Evolutionary conservation across 35 echinoderm and acorn worm genomes (phyloP).

Genomic region (Ophiothrix spiculata): DNA sequence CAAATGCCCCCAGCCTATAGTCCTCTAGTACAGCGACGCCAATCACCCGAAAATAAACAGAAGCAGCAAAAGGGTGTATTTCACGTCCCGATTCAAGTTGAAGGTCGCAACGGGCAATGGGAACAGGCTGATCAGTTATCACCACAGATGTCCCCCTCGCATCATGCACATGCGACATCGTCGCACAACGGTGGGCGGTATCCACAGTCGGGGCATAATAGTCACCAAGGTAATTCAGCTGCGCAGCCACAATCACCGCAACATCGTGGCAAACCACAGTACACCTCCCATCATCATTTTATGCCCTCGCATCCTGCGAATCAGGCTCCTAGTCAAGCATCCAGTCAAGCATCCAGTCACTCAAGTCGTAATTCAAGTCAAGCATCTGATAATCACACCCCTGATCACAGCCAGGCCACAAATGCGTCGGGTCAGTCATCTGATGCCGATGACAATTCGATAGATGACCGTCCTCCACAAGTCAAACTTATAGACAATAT

Average conservation of each 20-base stretch:
- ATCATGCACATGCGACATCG: not conserved
- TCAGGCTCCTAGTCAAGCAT: not conserved
- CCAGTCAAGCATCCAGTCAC: not conserved
- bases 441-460: not conserved
- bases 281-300: not conserved
- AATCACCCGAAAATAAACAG: not conserved
- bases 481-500: constrained; percentile 35
- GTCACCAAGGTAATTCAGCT: too few species aligned
- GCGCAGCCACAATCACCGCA: too few species aligned
- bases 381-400: too few species aligned
- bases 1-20: not conserved
- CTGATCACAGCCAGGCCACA: not conserved
- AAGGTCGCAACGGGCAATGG: not conserved
- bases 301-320: not conserved
- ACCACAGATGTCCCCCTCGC: not conserved
- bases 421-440: not conserved
- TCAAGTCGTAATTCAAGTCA: too few species aligned
- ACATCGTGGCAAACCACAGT: too few species aligned
- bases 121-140: not conserved
- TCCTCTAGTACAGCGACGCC: not conserved
- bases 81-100: not conserved
- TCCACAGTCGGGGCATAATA: too few species aligned
- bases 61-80: not conserved
- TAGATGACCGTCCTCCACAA: not conserved
- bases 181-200: too few species aligned